Base-by-base conservation (phyloP, 2,888 invertebrate genomes). In the Lasioglossum malachurum region DNA sequence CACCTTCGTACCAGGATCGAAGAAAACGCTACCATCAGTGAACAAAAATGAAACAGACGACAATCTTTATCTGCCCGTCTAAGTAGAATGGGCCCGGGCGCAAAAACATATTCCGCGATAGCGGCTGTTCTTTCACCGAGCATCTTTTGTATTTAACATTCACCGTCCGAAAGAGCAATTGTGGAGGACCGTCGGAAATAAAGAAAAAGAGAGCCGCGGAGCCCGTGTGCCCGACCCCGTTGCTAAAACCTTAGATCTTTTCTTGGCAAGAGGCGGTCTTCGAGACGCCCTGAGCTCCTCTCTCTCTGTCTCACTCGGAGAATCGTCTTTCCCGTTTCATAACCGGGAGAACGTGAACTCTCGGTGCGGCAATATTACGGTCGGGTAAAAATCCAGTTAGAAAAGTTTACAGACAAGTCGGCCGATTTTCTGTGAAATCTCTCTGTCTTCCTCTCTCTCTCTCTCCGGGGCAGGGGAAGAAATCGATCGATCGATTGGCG, bases 401-500 rank as follows among this genome's bases (percentile, higher is more conserved):
- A 71, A 71, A 71, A 71, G n/a, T 41, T 41, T 23, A 38, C 71
- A 12, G 57, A 78, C 75, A 57, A n/a, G n/a, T 12, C 57, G 57
- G n/a, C 4, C 12, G 57, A 12, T 57, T n/a, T 57, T 57, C 57
- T 57, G n/a, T n/a, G 57, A 4, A 57, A 57, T n/a, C n/a, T n/a
- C n/a, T 8, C 23, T 53, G 41, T 41, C 12, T 41, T 16, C 16
- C 49, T 5, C 16, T 16, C 4, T 16, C 46, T 46, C 14, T 16
- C 72, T 67, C 75, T 10, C 38, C 1, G 38, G 4, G 12, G 41
- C 23, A 10, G 78, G 27, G 57, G 75, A 73, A n/a, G 10, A n/a
- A 57, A 73, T 74, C 57, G 81, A 81, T 27, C 83, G 76, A 79
- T 87, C 85, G 83, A 86, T 86, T 53, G 75, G 16, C 19, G 16